Base-by-base conservation (phyloP, 1,140 invertebrate species). In the Mizuhopecten yessoensis region DNA sequence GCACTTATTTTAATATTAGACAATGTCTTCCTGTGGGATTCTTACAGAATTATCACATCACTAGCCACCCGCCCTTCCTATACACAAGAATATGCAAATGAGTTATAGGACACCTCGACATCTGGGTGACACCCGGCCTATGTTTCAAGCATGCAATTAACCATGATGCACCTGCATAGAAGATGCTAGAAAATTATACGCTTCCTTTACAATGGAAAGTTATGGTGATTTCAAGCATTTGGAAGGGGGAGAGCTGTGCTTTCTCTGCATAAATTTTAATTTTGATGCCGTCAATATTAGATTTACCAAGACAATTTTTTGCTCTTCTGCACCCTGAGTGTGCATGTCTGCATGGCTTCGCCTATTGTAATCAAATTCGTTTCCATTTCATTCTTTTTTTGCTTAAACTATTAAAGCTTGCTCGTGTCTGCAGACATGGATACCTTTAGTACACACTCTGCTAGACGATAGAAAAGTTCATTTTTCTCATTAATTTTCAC, bases 121-220 rank as follows among this genome's bases (percentile, higher is more conserved):
- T 75, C 57, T 75, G 57, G 57, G 57, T 75, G 57, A 75, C 57
- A 75, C 57, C 57, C 57, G 57, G 57, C 57, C 57, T 75, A 75
- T 75, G 57, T 75, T 75, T 75, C 57, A 75, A 75, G 57, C 57
- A 75, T 75, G 57, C 57, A 75, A 75, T 75, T 75, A 75, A 75
- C 57, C n/a, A 75, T 75, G 57, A 75, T 75, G 57, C 57, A 75
- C 57, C 57, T 75, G 57, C 57, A 75, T 75, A 75, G 57, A 75
- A 75, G 57, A 75, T 75, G 57, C 57, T 29, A 75, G 57, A 75
- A 75, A 75, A 75, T 75, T 75, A 75, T 29, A 75, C 57, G 23
- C 57, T 75, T 75, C 57, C n/a, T 75, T 75, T 75, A 75, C 57
- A 75, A 75, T 75, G 23, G n/a, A 75, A 75, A 75, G 57, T 75